Conservation (phyloP, 64 coral and sea anemone genomes). For the Platygyra sinensis region DNA sequence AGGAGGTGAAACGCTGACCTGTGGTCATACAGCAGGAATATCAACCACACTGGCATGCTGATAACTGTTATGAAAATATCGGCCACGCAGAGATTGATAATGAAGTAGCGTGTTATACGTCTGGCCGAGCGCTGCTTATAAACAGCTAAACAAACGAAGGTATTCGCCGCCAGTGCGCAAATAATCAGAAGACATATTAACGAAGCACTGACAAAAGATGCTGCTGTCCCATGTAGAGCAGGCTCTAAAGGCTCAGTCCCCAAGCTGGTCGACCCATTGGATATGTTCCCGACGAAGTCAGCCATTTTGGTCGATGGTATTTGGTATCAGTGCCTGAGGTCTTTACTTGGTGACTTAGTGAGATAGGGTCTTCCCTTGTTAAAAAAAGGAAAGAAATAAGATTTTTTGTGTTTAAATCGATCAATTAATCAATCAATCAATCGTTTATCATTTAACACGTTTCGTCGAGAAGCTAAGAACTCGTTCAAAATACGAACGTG, state of each 20-base stretch:
- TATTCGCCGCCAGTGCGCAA: slow-evolving; percentile 49
- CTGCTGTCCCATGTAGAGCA: neutral
- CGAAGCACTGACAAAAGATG: slow-evolving; percentile 31
- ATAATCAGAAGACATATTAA: slow-evolving; percentile 56
- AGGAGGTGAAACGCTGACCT: neutral
- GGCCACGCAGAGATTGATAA: slow-evolving; percentile 73
- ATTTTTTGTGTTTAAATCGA: neutral
- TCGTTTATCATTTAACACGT: too few species aligned
- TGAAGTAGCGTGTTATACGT: slow-evolving; percentile 68
- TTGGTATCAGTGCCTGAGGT: neutral
- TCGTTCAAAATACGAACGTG: too few species aligned
- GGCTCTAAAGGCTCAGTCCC: neutral
- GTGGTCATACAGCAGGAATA: slow-evolving; percentile 41
- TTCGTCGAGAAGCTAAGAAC: too few species aligned
- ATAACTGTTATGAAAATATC: slow-evolving; percentile 72
- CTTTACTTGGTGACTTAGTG: neutral
- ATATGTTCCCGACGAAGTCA: neutral
- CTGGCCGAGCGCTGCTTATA: slow-evolving; percentile 37
- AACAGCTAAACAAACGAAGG: slow-evolving; percentile 68
- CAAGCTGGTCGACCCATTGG: neutral
- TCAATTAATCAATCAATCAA: too few species aligned
- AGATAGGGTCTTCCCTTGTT: neutral
- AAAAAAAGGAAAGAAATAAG: neutral
- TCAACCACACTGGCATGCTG: slow-evolving; percentile 75
- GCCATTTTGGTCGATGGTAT: neutral